Evolutionary conservation across 2,888 invertebrate genomes (phyloP).

Genomic region (Rhingia campestris): DNA sequence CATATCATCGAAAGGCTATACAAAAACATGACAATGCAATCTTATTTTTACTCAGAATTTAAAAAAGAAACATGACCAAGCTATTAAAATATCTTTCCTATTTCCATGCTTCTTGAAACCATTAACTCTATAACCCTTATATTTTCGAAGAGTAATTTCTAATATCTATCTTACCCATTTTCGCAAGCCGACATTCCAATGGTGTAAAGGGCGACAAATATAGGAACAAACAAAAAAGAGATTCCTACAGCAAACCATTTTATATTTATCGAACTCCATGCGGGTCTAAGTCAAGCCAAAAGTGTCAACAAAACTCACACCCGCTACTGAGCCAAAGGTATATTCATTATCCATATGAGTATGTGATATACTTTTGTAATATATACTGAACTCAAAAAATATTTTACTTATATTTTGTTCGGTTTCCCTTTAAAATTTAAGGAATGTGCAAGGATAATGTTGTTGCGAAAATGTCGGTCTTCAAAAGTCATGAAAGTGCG

Average conservation of each 20-base stretch:
- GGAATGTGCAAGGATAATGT: slow-evolving; percentile 15
- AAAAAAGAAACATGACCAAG: slow-evolving; percentile 9
- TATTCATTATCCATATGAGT: slow-evolving; percentile 59
- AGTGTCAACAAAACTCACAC: background rate
- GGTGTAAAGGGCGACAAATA: slow-evolving; percentile 4
- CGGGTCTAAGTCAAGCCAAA: slow-evolving; percentile 17
- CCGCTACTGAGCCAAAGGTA: slow-evolving; percentile 26
- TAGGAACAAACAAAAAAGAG: background rate
- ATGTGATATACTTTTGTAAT: slow-evolving; percentile 45
- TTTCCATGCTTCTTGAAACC: slow-evolving; percentile 16
- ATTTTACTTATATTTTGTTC: slow-evolving; percentile 6
- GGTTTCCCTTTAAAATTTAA: background rate
- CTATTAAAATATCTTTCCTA: slow-evolving; percentile 27
- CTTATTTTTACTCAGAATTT: slow-evolving; percentile 35
- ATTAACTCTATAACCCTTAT: slow-evolving; percentile 34
- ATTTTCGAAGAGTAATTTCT: slow-evolving; percentile 40
- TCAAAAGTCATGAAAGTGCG: background rate
- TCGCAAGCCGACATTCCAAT: slow-evolving; percentile 20
- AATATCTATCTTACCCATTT: slow-evolving; percentile 41
- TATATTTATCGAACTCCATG: slow-evolving; percentile 51
- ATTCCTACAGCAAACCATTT: slow-evolving; percentile 51
- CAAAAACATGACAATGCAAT: slow-evolving; percentile 36
- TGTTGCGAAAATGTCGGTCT: slow-evolving; percentile 8
- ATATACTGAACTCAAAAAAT: slow-evolving; percentile 47
- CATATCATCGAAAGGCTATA: background rate